Evolutionary conservation across 2,797 vertebrate species (phyloP).

Genomic region (Diglossa cyanea): DNA sequence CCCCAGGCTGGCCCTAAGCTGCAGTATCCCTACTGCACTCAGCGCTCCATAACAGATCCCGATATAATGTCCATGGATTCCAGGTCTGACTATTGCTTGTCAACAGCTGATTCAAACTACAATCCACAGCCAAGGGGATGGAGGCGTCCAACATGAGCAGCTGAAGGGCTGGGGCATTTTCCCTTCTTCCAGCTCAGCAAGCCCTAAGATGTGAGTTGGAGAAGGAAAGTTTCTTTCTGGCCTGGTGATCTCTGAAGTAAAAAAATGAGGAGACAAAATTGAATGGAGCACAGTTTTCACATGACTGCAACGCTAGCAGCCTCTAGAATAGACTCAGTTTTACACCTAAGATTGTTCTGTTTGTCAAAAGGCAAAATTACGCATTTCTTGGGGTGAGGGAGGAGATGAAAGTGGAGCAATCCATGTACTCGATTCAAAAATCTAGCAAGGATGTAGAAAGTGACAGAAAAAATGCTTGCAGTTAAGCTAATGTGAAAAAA

Average conservation of each 20-base stretch:
- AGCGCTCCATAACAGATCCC: slow-evolving; percentile 76
- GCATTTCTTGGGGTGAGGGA: background rate
- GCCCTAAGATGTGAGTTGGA: background rate
- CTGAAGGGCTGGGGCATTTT: background rate
- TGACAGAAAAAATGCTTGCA: background rate
- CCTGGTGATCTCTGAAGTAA: background rate
- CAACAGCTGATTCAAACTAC: slow-evolving; percentile 72
- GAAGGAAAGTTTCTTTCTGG: slow-evolving; percentile 11
- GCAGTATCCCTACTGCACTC: slow-evolving; percentile 77
- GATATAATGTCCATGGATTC: slow-evolving; percentile 69
- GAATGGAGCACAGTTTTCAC: background rate
- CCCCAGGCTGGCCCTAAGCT: slow-evolving; percentile 74
- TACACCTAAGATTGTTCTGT: background rate
- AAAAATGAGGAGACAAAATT: background rate
- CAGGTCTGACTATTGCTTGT: slow-evolving; percentile 75
- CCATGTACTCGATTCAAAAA: background rate
- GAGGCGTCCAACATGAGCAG: slow-evolving; percentile 78
- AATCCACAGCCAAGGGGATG: slow-evolving; percentile 82
- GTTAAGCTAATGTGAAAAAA: background rate
- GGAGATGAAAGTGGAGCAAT: background rate
- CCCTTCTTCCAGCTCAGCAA: background rate
- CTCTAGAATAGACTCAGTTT: slow-evolving; percentile 31
- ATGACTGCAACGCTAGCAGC: background rate
- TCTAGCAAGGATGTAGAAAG: background rate
- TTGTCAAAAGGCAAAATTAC: background rate